Conservation (phyloP, 2,797 vertebrate genomes). For the Anolis apletophallus region DNA sequence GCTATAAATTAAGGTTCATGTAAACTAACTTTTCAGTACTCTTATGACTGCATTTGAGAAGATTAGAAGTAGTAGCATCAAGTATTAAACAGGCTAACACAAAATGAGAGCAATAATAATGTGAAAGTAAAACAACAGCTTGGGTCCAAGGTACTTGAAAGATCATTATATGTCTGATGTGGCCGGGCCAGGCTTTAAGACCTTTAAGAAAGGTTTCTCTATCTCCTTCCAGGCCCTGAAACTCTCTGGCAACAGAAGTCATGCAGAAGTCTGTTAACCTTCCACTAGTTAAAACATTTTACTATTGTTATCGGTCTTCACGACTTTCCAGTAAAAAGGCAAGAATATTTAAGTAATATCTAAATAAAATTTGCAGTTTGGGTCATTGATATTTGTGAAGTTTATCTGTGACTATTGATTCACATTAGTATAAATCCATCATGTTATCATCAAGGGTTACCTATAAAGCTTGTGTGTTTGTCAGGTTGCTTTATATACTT, state of each 20-base stretch:
- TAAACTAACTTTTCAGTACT: neutral
- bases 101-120: neutral
- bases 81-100: neutral
- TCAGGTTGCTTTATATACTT: neutral
- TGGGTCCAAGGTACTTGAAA: neutral
- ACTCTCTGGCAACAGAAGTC: neutral
- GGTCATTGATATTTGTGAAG: neutral
- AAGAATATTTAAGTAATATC: neutral
- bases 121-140: neutral
- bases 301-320: neutral
- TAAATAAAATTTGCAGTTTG: neutral
- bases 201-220: neutral
- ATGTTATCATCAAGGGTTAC: neutral
- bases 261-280: neutral
- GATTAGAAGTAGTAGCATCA: neutral
- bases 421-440: neutral
- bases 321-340: neutral
- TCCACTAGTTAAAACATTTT: neutral
- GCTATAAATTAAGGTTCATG: constrained; percentile 8
- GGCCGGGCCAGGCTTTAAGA: neutral
- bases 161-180: neutral
- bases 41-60: constrained; percentile 2
- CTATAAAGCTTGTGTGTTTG: neutral
- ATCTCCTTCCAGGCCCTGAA: neutral
- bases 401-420: neutral